A percentile compares a stretch with the other conserved stretches of the same genome.
phyloP scores from a whole-genome alignment of 2,888 invertebrate species.

The Ellobium chinense region DNA sequence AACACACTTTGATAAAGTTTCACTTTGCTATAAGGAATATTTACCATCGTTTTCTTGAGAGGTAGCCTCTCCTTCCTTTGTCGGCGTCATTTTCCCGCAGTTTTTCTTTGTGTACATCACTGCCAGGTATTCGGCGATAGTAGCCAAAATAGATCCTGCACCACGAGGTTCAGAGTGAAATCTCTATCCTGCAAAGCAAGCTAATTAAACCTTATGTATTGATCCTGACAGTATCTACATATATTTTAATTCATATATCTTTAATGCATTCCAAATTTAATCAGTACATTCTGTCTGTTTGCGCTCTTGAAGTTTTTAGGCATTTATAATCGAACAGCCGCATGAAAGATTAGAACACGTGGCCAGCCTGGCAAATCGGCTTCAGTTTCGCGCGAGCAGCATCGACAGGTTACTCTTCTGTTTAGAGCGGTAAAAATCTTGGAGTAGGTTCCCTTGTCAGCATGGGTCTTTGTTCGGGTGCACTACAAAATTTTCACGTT shows the following conservation, averaged over 20 bases:
- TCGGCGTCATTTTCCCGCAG: conserved; percentile 32
- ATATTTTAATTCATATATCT: too few relatives aligned
- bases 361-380: conserved; percentile 10
- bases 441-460: background rate
- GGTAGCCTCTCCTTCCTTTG: conserved; percentile 10
- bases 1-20: background rate
- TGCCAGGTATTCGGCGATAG: background rate
- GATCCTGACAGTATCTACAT: too few relatives aligned
- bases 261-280: too few relatives aligned
- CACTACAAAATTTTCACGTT: too few relatives aligned
- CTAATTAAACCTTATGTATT: background rate
- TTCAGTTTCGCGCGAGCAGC: conserved; percentile 39
- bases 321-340: background rate
- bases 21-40: background rate
- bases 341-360: background rate
- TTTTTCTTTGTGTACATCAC: conserved; percentile 37
- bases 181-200: background rate
- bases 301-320: too few relatives aligned
- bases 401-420: background rate
- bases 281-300: too few relatives aligned
- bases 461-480: conserved; percentile 23
- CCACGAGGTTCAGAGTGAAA: too few relatives aligned
- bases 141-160: background rate
- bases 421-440: conserved; percentile 7
- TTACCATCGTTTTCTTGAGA: background rate